These are phyloP conservation scores for Malthinus seriepunctatus DNA, from an alignment of 2,888 invertebrate species.

Conservation along the genomic window DNA sequence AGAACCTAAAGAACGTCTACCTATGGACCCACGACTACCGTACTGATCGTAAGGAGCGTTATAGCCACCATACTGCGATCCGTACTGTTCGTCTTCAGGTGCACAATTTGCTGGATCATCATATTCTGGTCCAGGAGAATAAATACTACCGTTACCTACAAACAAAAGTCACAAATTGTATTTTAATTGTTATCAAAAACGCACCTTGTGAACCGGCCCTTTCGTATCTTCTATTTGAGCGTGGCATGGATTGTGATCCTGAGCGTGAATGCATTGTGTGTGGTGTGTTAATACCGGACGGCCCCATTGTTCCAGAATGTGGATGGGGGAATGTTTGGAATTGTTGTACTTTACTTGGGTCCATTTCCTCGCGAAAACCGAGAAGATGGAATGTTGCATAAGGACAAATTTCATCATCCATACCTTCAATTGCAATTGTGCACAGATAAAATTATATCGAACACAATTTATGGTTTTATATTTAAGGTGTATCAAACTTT, in stretches of 20 bases:
- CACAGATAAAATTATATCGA: constrained; percentile 31
- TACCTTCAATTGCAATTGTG: constrained; percentile 61
- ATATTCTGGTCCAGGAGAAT: constrained; percentile 84
- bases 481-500: too few species aligned
- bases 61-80: constrained; percentile 78
- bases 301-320: constrained; percentile 82
- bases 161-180: background rate
- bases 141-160: constrained; percentile 82
- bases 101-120: constrained; percentile 93
- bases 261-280: constrained; percentile 82
- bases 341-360: constrained; percentile 86
- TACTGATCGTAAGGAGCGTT: constrained; percentile 90
- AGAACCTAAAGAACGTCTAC: constrained; percentile 57
- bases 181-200: background rate
- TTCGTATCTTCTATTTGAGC: constrained; percentile 53
- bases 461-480: too few species aligned
- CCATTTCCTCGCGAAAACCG: constrained; percentile 95
- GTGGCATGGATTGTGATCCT: constrained; percentile 87
- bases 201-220: constrained; percentile 54
- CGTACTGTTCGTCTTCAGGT: constrained; percentile 89
- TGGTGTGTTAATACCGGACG: constrained; percentile 67
- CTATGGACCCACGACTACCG: constrained; percentile 83
- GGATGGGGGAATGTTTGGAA: constrained; percentile 88
- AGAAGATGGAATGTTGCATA: constrained; percentile 96
- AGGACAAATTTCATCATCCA: constrained; percentile 96